These are phyloP conservation scores for Tragelaphus scriptus DNA, from an alignment of 2,113 vertebrate genomes.

Conservation along the genomic window DNA sequence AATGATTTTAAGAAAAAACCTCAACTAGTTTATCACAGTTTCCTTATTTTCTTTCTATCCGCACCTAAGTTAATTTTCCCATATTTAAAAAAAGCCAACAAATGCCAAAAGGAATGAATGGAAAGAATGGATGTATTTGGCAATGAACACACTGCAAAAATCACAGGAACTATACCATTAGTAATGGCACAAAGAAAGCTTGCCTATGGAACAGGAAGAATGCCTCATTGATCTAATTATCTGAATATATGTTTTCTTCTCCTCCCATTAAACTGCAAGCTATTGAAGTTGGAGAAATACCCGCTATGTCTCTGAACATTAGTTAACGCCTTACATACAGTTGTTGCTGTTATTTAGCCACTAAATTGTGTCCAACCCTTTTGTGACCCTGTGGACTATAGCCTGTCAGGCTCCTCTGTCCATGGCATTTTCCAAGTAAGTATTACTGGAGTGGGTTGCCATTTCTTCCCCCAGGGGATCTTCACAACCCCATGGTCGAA, in stretches of 20 bases:
- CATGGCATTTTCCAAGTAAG: neutral
- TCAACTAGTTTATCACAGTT: neutral
- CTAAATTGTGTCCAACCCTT: neutral
- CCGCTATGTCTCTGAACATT: neutral
- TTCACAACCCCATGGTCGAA: neutral
- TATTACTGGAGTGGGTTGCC: neutral
- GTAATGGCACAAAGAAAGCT: neutral
- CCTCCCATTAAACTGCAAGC: neutral
- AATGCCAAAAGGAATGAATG: neutral
- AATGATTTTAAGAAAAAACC: neutral
- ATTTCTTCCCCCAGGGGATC: neutral
- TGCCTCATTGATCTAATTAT: neutral
- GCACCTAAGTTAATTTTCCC: neutral
- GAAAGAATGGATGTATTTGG: neutral
- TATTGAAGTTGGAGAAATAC: neutral
- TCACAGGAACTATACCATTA: neutral
- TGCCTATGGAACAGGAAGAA: rapidly evolving
- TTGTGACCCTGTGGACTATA: neutral
- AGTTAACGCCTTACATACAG: neutral
- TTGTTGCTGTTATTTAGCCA: neutral
- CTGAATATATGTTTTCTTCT: neutral
- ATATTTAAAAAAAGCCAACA: neutral
- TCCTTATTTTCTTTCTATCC: neutral
- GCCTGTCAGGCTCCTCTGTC: neutral
- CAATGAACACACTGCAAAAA: no score